Percentiles rank a stretch among this genome's conserved stretches.
Conservation (phyloP, 1,140 invertebrate genomes). For the Sitobion miscanthi region DNA sequence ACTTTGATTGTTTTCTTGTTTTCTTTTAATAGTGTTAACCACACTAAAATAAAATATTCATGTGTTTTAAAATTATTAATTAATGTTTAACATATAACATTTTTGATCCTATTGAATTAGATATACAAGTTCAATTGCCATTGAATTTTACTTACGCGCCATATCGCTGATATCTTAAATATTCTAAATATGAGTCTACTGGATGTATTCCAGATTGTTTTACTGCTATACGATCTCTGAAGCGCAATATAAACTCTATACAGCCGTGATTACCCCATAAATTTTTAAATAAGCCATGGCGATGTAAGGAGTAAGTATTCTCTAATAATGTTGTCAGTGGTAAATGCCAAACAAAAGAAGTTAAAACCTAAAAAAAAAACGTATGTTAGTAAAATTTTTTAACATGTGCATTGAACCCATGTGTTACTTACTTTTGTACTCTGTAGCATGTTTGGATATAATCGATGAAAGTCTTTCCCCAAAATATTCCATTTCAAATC, state of each 20-base stretch:
- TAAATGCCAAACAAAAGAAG: background rate
- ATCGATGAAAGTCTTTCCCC: background rate
- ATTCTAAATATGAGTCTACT: background rate
- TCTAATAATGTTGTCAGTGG: background rate
- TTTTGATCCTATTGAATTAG: background rate
- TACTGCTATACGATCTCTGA: background rate
- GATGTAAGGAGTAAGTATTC: background rate
- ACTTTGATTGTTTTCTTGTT: background rate
- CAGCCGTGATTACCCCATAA: background rate
- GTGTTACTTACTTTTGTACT: background rate
- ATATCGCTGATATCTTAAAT: background rate
- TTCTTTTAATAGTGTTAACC: background rate
- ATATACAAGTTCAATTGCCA: background rate
- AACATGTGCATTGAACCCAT: background rate
- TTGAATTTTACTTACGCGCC: background rate
- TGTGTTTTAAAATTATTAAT: background rate
- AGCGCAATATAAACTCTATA: background rate
- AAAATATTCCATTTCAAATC: background rate
- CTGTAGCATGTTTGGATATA: background rate
- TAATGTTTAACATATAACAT: background rate
- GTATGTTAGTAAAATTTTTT: background rate
- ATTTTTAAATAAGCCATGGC: background rate
- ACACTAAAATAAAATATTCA: background rate
- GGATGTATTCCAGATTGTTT: conserved; percentile 10
- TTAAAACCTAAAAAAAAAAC: background rate